A percentile compares a stretch with the other conserved stretches of the same genome.
Conservation (phyloP, 2,113 vertebrate genomes). For the Rhabdornis inornatus region DNA sequence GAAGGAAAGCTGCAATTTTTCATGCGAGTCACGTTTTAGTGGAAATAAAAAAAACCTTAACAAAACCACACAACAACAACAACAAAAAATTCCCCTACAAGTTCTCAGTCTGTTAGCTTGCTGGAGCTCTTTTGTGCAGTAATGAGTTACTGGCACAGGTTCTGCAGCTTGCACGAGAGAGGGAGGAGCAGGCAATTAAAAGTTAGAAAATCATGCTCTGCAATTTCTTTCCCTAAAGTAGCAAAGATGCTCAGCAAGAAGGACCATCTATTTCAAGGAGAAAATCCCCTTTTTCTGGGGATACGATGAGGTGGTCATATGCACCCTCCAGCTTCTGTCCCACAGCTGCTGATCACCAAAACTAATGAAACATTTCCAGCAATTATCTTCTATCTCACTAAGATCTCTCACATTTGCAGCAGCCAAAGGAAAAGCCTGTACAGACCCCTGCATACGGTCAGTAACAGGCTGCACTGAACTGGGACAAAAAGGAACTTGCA, state of each 20-base stretch:
- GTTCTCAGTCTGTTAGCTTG: neutral
- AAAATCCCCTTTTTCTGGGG: neutral
- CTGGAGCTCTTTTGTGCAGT: neutral
- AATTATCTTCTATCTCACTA: too few relatives aligned
- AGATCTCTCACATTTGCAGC: neutral
- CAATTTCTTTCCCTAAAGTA: neutral
- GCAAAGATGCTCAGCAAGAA: neutral
- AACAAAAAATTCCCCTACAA: neutral
- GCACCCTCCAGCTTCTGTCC: neutral
- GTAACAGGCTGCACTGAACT: neutral
- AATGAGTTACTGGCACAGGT: neutral
- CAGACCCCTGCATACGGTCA: fast-evolving
- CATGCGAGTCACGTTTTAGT: neutral
- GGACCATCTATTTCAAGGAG: neutral
- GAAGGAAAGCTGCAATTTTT: neutral
- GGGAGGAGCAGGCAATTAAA: neutral
- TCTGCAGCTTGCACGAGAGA: neutral
- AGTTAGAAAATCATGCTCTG: neutral
- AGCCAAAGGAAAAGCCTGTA: neutral
- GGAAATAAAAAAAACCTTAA: too few relatives aligned
- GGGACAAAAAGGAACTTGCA: neutral
- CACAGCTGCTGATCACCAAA: neutral
- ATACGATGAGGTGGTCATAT: neutral
- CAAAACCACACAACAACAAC: neutral
- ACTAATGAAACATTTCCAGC: neutral